These are phyloP conservation scores for Cyclina sinensis DNA, from an alignment of 1,140 invertebrate species.

Conservation along the genomic window DNA sequence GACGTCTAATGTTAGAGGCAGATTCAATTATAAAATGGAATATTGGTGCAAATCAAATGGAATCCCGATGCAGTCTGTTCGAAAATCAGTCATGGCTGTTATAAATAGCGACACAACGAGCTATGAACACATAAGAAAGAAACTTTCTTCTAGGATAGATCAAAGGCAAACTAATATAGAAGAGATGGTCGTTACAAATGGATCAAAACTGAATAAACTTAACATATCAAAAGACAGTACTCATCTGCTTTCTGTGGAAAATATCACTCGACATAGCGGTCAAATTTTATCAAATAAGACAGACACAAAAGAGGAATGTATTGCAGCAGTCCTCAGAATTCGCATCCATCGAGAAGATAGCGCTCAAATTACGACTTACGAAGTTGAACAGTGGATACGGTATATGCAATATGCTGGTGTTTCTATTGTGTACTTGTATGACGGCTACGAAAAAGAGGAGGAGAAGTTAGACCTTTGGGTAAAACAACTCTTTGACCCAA, in stretches of 20 bases:
- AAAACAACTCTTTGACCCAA: background rate
- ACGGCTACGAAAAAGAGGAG: background rate
- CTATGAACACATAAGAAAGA: background rate
- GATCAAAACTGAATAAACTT: no score
- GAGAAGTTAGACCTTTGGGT: background rate
- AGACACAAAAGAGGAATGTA: background rate
- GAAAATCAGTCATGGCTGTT: background rate
- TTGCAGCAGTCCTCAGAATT: background rate
- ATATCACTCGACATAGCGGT: no score
- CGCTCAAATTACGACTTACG: background rate
- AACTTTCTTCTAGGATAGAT: background rate
- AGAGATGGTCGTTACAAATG: no score
- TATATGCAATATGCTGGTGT: slow-evolving; percentile 1
- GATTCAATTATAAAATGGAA: background rate
- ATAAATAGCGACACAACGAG: background rate
- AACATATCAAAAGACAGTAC: no score
- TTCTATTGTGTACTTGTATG: background rate
- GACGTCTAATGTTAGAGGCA: background rate
- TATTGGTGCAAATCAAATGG: background rate
- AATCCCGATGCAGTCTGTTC: background rate
- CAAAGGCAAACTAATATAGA: no score
- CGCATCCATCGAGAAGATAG: background rate
- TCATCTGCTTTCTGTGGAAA: no score
- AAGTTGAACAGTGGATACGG: slow-evolving; percentile 1
- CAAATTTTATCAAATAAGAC: background rate